phyloP scores from a whole-genome alignment of 2,888 invertebrate species.

The Heliconius ethilla region DNA sequence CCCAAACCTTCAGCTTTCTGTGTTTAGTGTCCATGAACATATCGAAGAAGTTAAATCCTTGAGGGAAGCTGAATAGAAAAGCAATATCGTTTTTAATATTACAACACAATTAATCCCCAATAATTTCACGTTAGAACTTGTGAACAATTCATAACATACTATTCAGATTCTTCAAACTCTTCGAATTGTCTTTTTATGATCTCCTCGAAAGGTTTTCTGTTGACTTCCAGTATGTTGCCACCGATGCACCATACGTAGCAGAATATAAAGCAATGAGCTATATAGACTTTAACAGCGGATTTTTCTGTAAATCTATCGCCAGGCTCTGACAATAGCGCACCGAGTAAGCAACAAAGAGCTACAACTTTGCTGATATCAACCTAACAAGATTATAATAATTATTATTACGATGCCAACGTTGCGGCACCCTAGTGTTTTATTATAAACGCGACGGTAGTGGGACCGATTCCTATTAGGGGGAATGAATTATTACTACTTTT shows the following conservation, averaged over 20 bases:
- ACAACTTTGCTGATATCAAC: slow-evolving; percentile 91
- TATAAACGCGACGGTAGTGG: background rate
- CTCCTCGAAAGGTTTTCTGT: slow-evolving; percentile 86
- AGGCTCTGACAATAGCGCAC: slow-evolving; percentile 85
- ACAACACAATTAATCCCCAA: background rate
- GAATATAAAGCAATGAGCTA: slow-evolving; percentile 91
- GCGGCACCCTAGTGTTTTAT: too few species aligned
- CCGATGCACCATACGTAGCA: slow-evolving; percentile 92
- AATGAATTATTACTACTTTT: background rate
- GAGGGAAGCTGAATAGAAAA: slow-evolving; percentile 83
- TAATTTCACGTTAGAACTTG: background rate
- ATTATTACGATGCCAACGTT: background rate
- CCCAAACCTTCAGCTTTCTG: slow-evolving; percentile 89
- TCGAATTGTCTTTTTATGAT: slow-evolving; percentile 87
- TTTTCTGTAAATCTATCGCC: slow-evolving; percentile 84
- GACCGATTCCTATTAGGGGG: background rate
- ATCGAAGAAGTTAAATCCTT: slow-evolving; percentile 86
- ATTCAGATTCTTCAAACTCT: slow-evolving; percentile 84
- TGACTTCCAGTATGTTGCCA: slow-evolving; percentile 89
- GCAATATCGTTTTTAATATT: background rate
- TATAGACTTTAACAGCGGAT: slow-evolving; percentile 82
- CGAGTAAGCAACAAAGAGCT: slow-evolving; percentile 88
- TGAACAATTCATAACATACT: slow-evolving; percentile 52
- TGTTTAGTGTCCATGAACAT: slow-evolving; percentile 87
- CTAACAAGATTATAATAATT: slow-evolving; percentile 63